Conservation (phyloP, 2,888 invertebrate species). For the Pilophorus perplexus region DNA sequence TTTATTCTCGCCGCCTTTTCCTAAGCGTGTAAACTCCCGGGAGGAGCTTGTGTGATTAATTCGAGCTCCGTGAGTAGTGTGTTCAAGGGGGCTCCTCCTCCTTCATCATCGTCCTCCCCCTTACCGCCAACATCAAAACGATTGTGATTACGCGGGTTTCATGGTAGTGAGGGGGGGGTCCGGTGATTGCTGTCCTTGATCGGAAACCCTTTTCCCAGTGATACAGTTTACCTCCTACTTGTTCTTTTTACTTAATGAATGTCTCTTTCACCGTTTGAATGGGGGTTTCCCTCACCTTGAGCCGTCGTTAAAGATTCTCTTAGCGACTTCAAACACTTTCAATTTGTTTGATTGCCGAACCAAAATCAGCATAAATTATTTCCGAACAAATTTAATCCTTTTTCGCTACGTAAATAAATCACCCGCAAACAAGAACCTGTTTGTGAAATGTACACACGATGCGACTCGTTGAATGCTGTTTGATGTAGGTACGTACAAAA, state of each 20-base stretch:
- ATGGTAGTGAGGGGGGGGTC: conserved; percentile 6
- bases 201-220: conserved; percentile 37
- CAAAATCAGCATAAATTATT: too few species aligned
- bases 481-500: too few species aligned
- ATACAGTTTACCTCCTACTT: conserved; percentile 29
- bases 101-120: too few species aligned
- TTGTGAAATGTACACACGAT: too few species aligned
- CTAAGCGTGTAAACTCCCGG: too few species aligned
- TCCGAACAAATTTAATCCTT: too few species aligned
- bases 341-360: too few species aligned
- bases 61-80: conserved; percentile 40
- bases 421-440: too few species aligned
- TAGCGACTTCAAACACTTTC: too few species aligned
- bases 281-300: conserved; percentile 1
- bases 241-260: conserved; percentile 31
- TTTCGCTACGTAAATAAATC: too few species aligned
- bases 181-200: conserved; percentile 41
- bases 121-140: too few species aligned
- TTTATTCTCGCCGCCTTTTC: conserved; percentile 7
- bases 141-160: conserved; percentile 21
- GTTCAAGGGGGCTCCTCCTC: conserved; percentile 37
- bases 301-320: conserved; percentile 11
- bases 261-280: conserved; percentile 14
- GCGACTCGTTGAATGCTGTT: too few species aligned
- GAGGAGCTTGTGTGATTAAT: conserved; percentile 36